phyloP scores from a whole-genome alignment of 2,888 invertebrate genomes.

The Pollenia labialis region DNA sequence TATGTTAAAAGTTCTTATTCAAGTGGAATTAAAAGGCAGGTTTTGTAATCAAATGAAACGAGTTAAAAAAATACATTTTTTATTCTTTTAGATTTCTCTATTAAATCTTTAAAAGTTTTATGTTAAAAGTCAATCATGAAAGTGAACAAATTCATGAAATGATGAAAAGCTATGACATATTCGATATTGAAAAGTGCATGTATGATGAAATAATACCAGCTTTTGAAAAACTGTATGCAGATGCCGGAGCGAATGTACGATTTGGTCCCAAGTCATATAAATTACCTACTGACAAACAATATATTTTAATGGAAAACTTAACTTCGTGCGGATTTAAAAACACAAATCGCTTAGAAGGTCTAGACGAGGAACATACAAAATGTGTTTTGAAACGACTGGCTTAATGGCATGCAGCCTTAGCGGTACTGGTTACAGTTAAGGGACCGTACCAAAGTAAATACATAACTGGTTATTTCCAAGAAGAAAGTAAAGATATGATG shows the following conservation, averaged over 20 bases:
- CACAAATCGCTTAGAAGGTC: slow-evolving; percentile 76
- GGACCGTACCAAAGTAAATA: slow-evolving; percentile 73
- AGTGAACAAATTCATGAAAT: slow-evolving; percentile 64
- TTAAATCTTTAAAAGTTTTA: slow-evolving; percentile 75
- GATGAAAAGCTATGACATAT: slow-evolving; percentile 67
- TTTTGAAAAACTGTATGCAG: slow-evolving; percentile 73
- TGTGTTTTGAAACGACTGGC: slow-evolving; percentile 77
- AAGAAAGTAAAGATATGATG: slow-evolving; percentile 55
- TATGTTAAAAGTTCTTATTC: slow-evolving; percentile 78
- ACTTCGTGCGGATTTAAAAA: slow-evolving; percentile 76
- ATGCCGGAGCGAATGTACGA: slow-evolving; percentile 60
- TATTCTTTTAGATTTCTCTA: slow-evolving; percentile 53
- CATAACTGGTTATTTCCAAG: slow-evolving; percentile 55
- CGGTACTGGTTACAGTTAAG: slow-evolving; percentile 71
- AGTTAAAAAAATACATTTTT: not conserved
- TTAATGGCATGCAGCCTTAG: slow-evolving; percentile 80
- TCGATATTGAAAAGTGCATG: slow-evolving; percentile 65
- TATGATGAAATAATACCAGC: slow-evolving; percentile 69
- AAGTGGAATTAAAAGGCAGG: slow-evolving; percentile 77
- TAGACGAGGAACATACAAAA: slow-evolving; percentile 76
- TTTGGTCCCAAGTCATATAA: slow-evolving; percentile 65
- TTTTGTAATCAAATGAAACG: not conserved
- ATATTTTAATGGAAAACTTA: slow-evolving; percentile 77
- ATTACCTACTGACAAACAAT: slow-evolving; percentile 53
- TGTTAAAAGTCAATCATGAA: slow-evolving; percentile 77